phyloP scores from a whole-genome alignment of 2,797 vertebrate genomes.

The Platyrinchus mystaceus region DNA sequence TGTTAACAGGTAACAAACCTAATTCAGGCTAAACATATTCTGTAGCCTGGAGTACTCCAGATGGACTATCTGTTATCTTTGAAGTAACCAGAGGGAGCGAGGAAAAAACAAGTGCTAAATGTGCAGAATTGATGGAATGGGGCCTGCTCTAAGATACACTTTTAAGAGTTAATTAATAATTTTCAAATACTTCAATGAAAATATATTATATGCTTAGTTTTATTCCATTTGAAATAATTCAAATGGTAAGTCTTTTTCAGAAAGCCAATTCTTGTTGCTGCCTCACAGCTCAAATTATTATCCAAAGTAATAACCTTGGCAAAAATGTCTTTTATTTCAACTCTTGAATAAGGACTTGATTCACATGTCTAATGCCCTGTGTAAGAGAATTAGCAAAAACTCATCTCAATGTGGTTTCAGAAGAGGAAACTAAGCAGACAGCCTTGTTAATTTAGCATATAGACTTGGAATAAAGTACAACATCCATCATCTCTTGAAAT shows the following conservation, averaged over 20 bases:
- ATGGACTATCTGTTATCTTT: not conserved
- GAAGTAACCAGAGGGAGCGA: not conserved
- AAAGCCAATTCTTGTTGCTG: not conserved
- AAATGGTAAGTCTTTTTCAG: not conserved
- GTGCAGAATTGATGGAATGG: not conserved
- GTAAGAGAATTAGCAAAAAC: conserved; percentile 74
- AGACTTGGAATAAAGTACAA: conserved; percentile 77
- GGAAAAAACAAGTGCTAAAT: not conserved
- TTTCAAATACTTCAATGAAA: conserved; percentile 3
- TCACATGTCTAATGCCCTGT: conserved; percentile 59
- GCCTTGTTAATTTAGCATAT: conserved; percentile 83
- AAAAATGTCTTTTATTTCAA: conserved; percentile 51
- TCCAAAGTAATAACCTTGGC: conserved; percentile 39
- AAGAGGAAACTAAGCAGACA: conserved; percentile 77
- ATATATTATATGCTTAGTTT: not conserved
- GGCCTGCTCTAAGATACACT: not conserved
- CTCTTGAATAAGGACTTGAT: conserved; percentile 35
- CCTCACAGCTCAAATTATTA: not conserved
- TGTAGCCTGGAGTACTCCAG: not conserved
- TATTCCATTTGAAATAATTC: conserved; percentile 17
- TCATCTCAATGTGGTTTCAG: conserved; percentile 64
- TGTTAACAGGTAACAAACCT: not conserved
- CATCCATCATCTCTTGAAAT: conserved; percentile 82
- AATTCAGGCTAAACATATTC: not conserved
- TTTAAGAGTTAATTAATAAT: not conserved